Percentiles rank a stretch among this genome's conserved stretches.
phyloP scores from a whole-genome alignment of 2,888 invertebrate species.

The Bimastos eiseni region DNA sequence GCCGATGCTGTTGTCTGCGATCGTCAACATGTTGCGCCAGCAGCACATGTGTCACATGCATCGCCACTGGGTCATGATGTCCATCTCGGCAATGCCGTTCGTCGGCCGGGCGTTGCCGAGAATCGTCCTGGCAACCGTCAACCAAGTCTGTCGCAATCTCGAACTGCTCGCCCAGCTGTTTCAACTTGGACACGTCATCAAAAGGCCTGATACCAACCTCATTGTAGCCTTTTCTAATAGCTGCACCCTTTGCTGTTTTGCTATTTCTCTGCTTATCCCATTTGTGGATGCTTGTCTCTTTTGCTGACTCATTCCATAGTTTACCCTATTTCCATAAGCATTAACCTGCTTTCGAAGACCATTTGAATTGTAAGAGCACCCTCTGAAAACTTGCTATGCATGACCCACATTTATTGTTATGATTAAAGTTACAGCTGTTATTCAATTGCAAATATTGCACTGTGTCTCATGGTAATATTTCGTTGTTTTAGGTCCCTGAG shows the following conservation, averaged over 20 bases:
- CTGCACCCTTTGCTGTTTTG: not conserved
- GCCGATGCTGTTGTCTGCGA: conserved; percentile 79
- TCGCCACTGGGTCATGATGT: conserved; percentile 72
- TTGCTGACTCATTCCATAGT: no score
- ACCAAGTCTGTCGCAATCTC: conserved; percentile 78
- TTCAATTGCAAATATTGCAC: not conserved
- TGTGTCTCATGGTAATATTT: no score
- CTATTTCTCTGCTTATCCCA: not conserved
- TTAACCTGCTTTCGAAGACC: no score
- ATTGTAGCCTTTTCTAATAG: not conserved
- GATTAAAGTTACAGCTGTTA: not conserved
- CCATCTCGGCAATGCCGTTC: conserved; percentile 79
- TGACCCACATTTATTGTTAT: no score
- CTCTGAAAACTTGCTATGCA: no score
- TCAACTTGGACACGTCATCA: conserved; percentile 37
- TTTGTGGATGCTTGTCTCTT: no score
- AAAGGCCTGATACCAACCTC: conserved; percentile 31
- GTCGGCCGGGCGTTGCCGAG: conserved; percentile 76
- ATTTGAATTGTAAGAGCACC: no score
- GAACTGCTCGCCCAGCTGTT: conserved; percentile 68
- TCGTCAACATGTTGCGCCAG: conserved; percentile 76
- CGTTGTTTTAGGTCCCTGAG: not conserved
- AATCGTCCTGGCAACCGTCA: conserved; percentile 77
- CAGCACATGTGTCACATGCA: conserved; percentile 75
- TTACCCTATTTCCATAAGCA: no score